Evolutionary conservation across 2,113 vertebrate genomes (phyloP).

Genomic region (Mastomys coucha): DNA sequence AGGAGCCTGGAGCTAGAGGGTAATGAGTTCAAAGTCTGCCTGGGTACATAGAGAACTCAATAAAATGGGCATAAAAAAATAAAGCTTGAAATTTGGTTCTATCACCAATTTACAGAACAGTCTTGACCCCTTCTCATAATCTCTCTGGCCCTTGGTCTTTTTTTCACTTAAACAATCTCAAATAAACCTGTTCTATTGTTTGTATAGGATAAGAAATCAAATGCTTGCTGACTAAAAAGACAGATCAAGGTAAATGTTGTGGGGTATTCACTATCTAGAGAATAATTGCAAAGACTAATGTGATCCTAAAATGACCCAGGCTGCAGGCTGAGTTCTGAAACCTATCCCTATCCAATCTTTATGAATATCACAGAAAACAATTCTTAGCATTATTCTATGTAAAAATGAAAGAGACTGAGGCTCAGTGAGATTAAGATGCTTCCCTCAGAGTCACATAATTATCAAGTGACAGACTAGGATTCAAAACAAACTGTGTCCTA

Average conservation of each 20-base stretch:
- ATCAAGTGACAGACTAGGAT: not conserved
- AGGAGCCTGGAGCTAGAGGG: not conserved
- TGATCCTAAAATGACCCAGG: not conserved
- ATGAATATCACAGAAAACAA: not conserved
- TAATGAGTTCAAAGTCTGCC: not conserved
- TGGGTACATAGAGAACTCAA: not conserved
- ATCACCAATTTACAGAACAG: not conserved
- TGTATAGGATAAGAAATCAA: not conserved
- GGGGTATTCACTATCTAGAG: not conserved
- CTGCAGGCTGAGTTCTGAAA: not conserved
- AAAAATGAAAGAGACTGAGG: not conserved
- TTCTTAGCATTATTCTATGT: not conserved
- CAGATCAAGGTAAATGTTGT: too few species aligned
- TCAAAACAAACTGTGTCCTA: conserved; percentile 12
- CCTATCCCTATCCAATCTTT: not conserved
- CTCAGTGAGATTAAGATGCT: not conserved
- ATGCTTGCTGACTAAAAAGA: not conserved
- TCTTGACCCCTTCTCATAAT: not conserved
- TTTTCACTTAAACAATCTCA: not conserved
- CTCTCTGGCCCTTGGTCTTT: not conserved
- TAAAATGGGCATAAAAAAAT: not conserved
- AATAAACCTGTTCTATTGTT: not conserved
- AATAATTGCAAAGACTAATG: not conserved
- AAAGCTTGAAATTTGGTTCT: not conserved
- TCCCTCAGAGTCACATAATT: not conserved